Evolutionary conservation across 2,888 invertebrate genomes (phyloP), one percentile per base, ranked within the genome.

Genomic region (Erebia palarica): DNA sequence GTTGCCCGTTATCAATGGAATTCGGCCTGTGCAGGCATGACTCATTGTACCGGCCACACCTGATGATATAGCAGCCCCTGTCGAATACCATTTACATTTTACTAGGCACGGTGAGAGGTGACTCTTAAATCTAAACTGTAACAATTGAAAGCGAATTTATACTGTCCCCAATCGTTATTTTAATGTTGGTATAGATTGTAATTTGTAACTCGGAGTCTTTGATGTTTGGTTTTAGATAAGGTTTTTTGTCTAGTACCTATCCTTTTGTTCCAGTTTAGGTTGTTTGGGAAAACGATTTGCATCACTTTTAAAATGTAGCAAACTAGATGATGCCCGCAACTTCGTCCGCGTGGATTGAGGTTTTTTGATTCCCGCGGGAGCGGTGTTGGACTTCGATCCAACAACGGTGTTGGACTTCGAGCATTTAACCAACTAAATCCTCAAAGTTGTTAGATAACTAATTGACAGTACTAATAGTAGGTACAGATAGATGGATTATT

Each of bases 1-100:
- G 86, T 88, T 85, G 86, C 82, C 84, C 84, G 86, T 86, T 90
- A 89, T 90, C 90, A 89, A 85, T 80, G 92, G 92, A 89, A 92
- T 92, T 91, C 82, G 84, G 85, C 82, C 77, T 77, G 86, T 82
- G 84, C 82, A 79, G 81, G 83, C 84, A 78, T 89, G 91, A 91
- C 81, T 91, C 92, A 92, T 83, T 82, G 80, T 79, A 76, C 79
- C 82, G 87, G 87, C 91, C 92, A 90, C 92, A 91, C 92, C 92
- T 92, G 92, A 91, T 86, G 88, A 85, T 80, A 82, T 80, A 82
- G 81, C 82, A 84, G 85, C 84, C 83, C 83, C 84, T 86, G 85
- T 84, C 85, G 85, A 89, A 90, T 90, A 86, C 90, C 90, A 77
- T 78, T 78, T 78, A 79, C 75, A 78, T 78, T 79, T 79, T 77